Percentiles rank a stretch among this genome's conserved stretches.
phyloP scores from a whole-genome alignment of 35 echinoderm and acorn worm genomes.

The Ptychodera flava region DNA sequence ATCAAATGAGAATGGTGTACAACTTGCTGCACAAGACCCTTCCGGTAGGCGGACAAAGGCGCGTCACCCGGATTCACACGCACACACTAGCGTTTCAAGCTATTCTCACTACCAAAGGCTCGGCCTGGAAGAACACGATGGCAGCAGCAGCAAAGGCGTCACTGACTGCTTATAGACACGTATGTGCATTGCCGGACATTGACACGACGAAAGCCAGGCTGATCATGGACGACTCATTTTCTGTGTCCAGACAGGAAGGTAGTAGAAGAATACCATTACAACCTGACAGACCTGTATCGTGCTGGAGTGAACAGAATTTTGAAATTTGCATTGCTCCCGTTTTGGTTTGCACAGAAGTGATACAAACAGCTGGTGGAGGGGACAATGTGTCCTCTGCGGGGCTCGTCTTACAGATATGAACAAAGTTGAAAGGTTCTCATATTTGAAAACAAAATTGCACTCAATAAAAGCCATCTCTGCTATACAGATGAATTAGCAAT shows the following conservation, averaged over 20 bases:
- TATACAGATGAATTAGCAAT: too few species aligned
- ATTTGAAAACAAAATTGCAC: too few species aligned
- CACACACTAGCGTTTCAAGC: conserved; percentile 99
- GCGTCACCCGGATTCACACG: conserved; percentile 65
- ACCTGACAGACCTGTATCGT: conserved; percentile 75
- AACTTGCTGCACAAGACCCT: conserved; percentile 35
- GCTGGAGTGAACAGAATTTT: conserved; percentile 82
- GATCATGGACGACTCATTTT: conserved; percentile 97
- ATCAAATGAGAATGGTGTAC: conserved; percentile 80
- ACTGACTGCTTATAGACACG: conserved; percentile 74
- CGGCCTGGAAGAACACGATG: conserved; percentile 94
- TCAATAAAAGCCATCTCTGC: too few species aligned
- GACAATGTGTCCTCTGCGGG: conserved; percentile 86
- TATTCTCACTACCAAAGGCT: conserved; percentile 70
- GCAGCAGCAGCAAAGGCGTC: conserved; percentile 88
- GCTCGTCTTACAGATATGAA: conserved; percentile 59
- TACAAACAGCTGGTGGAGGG: conserved; percentile 74
- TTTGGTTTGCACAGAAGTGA: conserved; percentile 78
- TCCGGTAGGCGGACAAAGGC: conserved; percentile 9
- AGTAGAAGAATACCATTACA: conserved; percentile 57
- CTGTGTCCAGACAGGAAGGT: conserved; percentile 48
- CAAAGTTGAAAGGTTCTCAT: too few species aligned
- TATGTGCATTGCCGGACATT: conserved; percentile 53
- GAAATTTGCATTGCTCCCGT: conserved; percentile 90
- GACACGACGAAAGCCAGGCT: conserved; percentile 67